phyloP scores from a whole-genome alignment of 2,888 invertebrate species.

The Scaptomyza tumidula region DNA sequence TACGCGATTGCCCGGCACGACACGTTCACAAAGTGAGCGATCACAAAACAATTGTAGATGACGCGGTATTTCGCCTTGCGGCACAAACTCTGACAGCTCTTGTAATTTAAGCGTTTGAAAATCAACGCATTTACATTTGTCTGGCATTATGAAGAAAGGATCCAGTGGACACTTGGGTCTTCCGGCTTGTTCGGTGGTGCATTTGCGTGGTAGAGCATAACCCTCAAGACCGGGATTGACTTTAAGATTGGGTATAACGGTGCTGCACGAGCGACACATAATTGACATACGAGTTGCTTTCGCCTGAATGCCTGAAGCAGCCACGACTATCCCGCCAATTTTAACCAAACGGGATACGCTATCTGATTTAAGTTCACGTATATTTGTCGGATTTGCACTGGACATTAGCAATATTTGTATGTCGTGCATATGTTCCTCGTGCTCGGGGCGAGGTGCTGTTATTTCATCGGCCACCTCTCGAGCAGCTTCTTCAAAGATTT shows the following conservation, averaged over 20 bases:
- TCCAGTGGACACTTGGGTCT: conserved; percentile 97
- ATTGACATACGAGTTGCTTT: conserved; percentile 98
- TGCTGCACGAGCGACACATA: conserved; percentile 97
- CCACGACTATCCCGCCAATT: conserved; percentile 97
- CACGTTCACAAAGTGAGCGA: conserved; percentile 94
- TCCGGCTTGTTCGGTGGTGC: conserved; percentile 97
- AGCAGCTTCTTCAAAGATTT: conserved; percentile 98
- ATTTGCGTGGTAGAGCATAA: conserved; percentile 96
- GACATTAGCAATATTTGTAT: conserved; percentile 96
- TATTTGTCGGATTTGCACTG: conserved; percentile 91
- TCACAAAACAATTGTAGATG: conserved; percentile 98
- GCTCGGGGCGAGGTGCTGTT: conserved; percentile 95
- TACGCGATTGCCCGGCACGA: conserved; percentile 98
- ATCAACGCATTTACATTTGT: conserved; percentile 98
- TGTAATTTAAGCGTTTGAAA: conserved; percentile 99
- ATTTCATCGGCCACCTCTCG: conserved; percentile 98
- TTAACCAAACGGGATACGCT: conserved; percentile 96
- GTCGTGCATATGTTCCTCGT: conserved; percentile 94
- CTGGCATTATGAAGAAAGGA: conserved; percentile 99
- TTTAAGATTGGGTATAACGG: conserved; percentile 93
- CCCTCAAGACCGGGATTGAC: conserved; percentile 98
- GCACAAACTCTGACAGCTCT: conserved; percentile 95
- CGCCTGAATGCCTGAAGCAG: conserved; percentile 96
- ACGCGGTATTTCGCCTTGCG: conserved; percentile 98
- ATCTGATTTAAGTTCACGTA: conserved; percentile 96